Evolutionary conservation across 2,113 vertebrate species (phyloP), one percentile per base, ranked within the genome.

Genomic region (Aegithalos caudatus): DNA sequence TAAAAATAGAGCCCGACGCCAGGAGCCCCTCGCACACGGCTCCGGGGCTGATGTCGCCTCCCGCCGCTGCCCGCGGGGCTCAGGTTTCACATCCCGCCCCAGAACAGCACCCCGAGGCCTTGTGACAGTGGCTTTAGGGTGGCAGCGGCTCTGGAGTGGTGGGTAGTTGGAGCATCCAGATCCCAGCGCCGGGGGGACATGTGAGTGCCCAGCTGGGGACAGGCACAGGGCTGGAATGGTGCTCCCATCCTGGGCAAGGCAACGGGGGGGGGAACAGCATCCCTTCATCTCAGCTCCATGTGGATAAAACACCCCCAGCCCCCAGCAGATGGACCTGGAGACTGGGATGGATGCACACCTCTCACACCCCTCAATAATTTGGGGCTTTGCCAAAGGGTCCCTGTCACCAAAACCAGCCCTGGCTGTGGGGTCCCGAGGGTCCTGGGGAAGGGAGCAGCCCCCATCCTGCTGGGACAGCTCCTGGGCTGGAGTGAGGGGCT

Each of bases 1-100:
- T 95, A 54, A 69, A 97, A 97, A 97, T 19, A 96, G 42, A 92
- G 58, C 76, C 44, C 3, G 73, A 56, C 48, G 82, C 96, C 95
- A 90, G 89, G 70, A 90, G 87, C 85, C 61, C 87, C 70, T 91
- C 54, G 25, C 67, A 62, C 86, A 37, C 7, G 8, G n/a, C 92
- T 93, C 70, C 66, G 67, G 51, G 93, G 81, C 69, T 20, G 19
- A 28, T 53, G 70, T 31, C 31, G 7, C 81, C 51, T 53, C 53
- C 62, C 14, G 6, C 44, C 13, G 1, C 6, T 8, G 25, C 31
- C 19, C 33, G 9, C 7, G 6, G 51, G 14, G 38, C 47, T 74
- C 33, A 8, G 45, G 11, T 29, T 82, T 69, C 70, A 25, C 48
- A 21, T 19, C 57, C 38, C n/a, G 29, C 5, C 84, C 48, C 37